Percentiles rank a stretch among this genome's conserved stretches.
Conservation (phyloP, 2,113 vertebrate species). For the Oryzias curvinotus region DNA sequence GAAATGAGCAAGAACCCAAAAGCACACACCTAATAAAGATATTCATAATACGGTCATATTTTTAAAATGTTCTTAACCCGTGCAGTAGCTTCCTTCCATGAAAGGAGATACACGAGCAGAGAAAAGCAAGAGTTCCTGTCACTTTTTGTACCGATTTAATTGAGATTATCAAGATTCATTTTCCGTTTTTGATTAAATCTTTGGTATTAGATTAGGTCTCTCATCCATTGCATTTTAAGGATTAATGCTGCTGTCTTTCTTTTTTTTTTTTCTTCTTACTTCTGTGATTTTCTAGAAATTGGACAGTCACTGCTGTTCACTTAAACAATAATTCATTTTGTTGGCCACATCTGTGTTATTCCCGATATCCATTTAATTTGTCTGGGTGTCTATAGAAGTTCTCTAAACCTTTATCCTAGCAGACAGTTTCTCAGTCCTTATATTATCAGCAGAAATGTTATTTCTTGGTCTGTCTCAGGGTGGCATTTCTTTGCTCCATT, state of each 20-base stretch:
- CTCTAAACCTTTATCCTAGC: slow-evolving; percentile 31
- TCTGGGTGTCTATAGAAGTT: not conserved
- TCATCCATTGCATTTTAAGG: not conserved
- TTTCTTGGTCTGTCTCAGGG: slow-evolving; percentile 57
- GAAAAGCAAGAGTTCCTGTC: slow-evolving; percentile 13
- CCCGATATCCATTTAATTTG: slow-evolving; percentile 1
- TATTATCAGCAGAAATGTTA: slow-evolving; percentile 61
- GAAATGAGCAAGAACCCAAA: slow-evolving; percentile 71
- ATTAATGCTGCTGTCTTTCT: not conserved
- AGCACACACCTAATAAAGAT: slow-evolving; percentile 81
- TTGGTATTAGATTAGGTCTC: not conserved
- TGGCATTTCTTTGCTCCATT: slow-evolving; percentile 70
- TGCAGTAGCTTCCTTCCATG: slow-evolving; percentile 29
- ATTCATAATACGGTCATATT: slow-evolving; percentile 64
- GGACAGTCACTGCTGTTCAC: not conserved
- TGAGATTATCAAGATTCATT: slow-evolving; percentile 3
- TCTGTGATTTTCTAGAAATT: not conserved
- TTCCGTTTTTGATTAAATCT: slow-evolving; percentile 1
- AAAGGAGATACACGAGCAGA: slow-evolving; percentile 31
- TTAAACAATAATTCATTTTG: slow-evolving; percentile 13
- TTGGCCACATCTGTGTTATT: not conserved
- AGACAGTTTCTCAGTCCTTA: slow-evolving; percentile 21
- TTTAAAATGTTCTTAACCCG: slow-evolving; percentile 51
- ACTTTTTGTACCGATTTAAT: slow-evolving; percentile 20
- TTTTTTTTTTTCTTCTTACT: not conserved